Evolutionary conservation across 2,113 vertebrate genomes (phyloP), one percentile per base, ranked within the genome.

Genomic region (Zootoca vivipara): DNA sequence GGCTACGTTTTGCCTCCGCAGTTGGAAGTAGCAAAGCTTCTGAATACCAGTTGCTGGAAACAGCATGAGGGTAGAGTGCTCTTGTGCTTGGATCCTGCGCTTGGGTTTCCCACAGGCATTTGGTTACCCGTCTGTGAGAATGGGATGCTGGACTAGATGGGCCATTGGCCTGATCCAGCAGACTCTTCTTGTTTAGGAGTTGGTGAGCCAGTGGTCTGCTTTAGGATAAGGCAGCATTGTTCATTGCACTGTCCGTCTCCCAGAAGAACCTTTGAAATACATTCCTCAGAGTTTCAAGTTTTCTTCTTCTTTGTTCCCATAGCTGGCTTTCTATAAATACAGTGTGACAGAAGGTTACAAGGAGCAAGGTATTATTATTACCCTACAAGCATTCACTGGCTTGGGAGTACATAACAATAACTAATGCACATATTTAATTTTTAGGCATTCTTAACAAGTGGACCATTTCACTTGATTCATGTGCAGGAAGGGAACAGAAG

Each of bases 301-400:
- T 38, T 75, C 28, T n/a, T 64, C 15, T 22, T 33, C 30, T 46
- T 12, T 69, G 9, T 26, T 28, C 58, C 26, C 38, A 67, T 65
- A 65, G 13, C 22, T n/a, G 33, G 64, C 13, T 62, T 69, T 67
- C 58, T 9, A 33, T 13, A 79, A 86, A 79, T 86, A 24, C 75
- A 56, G 9, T 28, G n/a, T 33, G 46, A 52, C 26, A 15, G 64
- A 46, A 78, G 38, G 64, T 65, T 86, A 52, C 42, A 69, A 46
- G 64, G 7, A 86, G 40, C 62, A 86, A 86, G 38, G 42, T 86
- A 35, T 18, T 18, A n/a, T n/a, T 86, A 86, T 86, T 86, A 79
- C 69, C 64, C 75, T 62, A 13, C 40, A 78, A 70, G 85, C 30
- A 26, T 56, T 78, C 15, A 40, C 40, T 35, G 38, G 75, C 75